Conservation (phyloP, 2,888 invertebrate genomes). For the Acrobasis suavella region DNA sequence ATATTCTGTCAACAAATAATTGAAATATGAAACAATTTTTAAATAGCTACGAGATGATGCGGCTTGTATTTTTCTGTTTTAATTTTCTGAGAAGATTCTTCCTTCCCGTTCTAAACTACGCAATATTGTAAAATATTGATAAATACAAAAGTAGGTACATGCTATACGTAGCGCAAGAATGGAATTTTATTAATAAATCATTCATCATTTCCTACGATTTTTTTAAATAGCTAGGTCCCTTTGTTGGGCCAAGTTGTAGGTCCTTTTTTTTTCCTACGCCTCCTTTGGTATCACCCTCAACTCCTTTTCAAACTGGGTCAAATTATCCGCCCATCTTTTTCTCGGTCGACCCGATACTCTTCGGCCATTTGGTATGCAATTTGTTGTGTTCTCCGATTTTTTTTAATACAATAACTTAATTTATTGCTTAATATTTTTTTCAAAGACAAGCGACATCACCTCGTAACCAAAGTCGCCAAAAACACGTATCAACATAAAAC, state of each 20-base stretch:
- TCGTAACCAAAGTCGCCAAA: constrained; percentile 1
- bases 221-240: background rate
- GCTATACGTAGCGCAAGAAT: constrained; percentile 4
- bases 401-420: too few species aligned
- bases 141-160: constrained; percentile 18
- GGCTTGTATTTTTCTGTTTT: constrained; percentile 2
- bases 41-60: background rate
- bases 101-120: background rate
- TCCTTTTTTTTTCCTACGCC: too few species aligned
- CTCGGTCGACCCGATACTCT: too few species aligned
- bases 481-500: constrained; percentile 23
- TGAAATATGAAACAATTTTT: constrained; percentile 9
- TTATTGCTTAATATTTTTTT: too few species aligned
- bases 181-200: background rate
- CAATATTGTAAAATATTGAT: constrained; percentile 10
- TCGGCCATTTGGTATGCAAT: too few species aligned
- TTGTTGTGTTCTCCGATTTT: too few species aligned
- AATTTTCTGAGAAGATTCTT: background rate
- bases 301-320: too few species aligned
- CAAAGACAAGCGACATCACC: background rate
- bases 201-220: background rate
- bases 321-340: too few species aligned
- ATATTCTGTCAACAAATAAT: constrained; percentile 18
- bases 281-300: too few species aligned
- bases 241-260: background rate